Evolutionary conservation across 2,888 invertebrate genomes (phyloP).

Genomic region (Brenthis ino): DNA sequence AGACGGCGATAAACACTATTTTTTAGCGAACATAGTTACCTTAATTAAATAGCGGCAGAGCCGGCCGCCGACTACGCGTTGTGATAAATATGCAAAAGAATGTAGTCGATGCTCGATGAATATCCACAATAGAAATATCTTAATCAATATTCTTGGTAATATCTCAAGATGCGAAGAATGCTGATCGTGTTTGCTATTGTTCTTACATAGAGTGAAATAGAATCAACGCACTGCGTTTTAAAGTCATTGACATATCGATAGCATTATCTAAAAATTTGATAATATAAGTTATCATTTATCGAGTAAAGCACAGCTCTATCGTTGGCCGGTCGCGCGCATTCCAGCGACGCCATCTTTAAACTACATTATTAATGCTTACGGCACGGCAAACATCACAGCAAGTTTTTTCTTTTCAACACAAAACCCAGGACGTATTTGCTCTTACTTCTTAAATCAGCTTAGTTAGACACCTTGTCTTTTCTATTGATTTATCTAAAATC

Average conservation of each 20-base stretch:
- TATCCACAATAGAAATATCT: slow-evolving; percentile 37
- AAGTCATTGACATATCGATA: slow-evolving; percentile 17
- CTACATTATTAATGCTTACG: slow-evolving; percentile 78
- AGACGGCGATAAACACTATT: slow-evolving; percentile 37
- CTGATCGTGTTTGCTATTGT: slow-evolving; percentile 24
- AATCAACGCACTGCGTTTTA: not conserved
- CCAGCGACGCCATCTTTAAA: slow-evolving; percentile 77
- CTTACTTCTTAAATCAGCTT: not conserved
- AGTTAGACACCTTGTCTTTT: not conserved
- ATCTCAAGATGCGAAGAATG: slow-evolving; percentile 26
- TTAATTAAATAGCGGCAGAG: slow-evolving; percentile 60
- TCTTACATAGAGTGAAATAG: not conserved
- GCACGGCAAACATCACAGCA: slow-evolving; percentile 61
- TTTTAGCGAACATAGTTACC: slow-evolving; percentile 53
- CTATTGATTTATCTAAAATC: not conserved
- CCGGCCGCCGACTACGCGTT: slow-evolving; percentile 32
- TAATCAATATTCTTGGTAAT: slow-evolving; percentile 35
- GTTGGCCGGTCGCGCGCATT: slow-evolving; percentile 63
- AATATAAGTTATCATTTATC: slow-evolving; percentile 20
- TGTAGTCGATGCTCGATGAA: slow-evolving; percentile 32
- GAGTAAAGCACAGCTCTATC: slow-evolving; percentile 53
- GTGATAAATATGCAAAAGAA: slow-evolving; percentile 42
- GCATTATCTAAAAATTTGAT: slow-evolving; percentile 19
- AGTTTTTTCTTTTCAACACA: slow-evolving; percentile 54
- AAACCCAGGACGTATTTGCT: not conserved